Evolutionary conservation across 2,888 invertebrate genomes (phyloP).

Genomic region (Clostera curtula): DNA sequence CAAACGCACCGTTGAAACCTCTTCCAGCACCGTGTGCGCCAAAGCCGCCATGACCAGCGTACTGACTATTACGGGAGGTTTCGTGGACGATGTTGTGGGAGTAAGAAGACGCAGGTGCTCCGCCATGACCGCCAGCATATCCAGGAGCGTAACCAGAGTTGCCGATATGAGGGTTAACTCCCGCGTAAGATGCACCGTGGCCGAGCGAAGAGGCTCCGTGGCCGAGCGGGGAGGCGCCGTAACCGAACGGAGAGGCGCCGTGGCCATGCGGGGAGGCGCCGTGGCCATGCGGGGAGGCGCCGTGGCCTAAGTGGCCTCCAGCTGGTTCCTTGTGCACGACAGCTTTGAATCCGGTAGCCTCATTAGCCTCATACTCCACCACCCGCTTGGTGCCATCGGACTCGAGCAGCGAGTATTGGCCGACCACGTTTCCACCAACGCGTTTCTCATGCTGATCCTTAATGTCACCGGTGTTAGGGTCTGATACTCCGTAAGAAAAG

Average conservation of each 20-base stretch:
- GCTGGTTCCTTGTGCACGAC: slow-evolving; percentile 1
- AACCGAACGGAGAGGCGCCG: neutral
- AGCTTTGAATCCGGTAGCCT: slow-evolving; percentile 12
- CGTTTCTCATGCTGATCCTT: slow-evolving; percentile 64
- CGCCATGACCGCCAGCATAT: neutral
- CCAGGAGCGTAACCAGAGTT: neutral
- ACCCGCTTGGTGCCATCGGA: slow-evolving; percentile 12
- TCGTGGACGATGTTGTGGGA: neutral
- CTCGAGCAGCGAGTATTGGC: slow-evolving; percentile 30
- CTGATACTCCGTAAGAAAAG: slow-evolving; percentile 1
- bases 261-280: neutral
- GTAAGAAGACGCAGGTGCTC: neutral
- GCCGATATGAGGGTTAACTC: neutral
- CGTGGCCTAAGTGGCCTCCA: neutral
- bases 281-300: neutral
- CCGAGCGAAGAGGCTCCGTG: neutral
- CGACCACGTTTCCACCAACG: slow-evolving; percentile 67
- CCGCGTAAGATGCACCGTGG: too few relatives aligned
- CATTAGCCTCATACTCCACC: slow-evolving; percentile 11
- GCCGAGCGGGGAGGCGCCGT: neutral
- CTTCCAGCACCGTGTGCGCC: neutral
- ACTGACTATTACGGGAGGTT: neutral
- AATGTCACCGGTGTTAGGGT: slow-evolving; percentile 56
- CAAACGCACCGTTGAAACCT: too few relatives aligned
- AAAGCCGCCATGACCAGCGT: neutral